phyloP scores from a whole-genome alignment of 2,888 invertebrate genomes.

The Lumbricus terrestris region DNA sequence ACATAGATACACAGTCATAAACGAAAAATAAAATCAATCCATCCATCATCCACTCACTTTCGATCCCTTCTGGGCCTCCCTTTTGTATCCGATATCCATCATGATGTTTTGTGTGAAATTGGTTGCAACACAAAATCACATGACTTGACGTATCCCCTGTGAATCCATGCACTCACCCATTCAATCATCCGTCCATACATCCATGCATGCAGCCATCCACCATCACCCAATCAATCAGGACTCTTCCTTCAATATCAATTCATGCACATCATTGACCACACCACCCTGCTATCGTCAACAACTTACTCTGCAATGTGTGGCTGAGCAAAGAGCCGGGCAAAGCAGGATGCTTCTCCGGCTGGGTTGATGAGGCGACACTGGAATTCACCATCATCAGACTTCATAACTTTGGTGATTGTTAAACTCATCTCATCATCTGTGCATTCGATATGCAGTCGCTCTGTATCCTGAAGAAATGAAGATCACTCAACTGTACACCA shows the following conservation, averaged over 20 bases:
- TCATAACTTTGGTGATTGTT: slow-evolving; percentile 11
- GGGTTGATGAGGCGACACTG: slow-evolving; percentile 15
- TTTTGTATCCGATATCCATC: no score
- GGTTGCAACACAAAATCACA: no score
- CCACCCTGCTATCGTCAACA: not conserved
- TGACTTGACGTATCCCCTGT: no score
- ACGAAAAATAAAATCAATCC: no score
- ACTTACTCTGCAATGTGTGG: not conserved
- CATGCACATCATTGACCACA: not conserved
- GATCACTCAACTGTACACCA: not conserved
- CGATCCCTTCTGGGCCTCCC: no score
- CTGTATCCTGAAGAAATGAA: slow-evolving; percentile 10
- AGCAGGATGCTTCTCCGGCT: slow-evolving; percentile 13
- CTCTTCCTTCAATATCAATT: not conserved
- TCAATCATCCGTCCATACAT: no score
- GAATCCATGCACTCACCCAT: no score
- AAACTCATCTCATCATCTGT: slow-evolving; percentile 10
- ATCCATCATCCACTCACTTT: no score
- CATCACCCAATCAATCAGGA: not conserved
- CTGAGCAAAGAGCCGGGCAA: slow-evolving; percentile 16
- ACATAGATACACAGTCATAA: not conserved
- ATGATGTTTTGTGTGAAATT: no score
- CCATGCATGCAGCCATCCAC: not conserved
- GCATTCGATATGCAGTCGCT: not conserved
- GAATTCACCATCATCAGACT: slow-evolving; percentile 18